phyloP scores from a whole-genome alignment of 2,797 vertebrate genomes.

The Phoeniculus purpureus region DNA sequence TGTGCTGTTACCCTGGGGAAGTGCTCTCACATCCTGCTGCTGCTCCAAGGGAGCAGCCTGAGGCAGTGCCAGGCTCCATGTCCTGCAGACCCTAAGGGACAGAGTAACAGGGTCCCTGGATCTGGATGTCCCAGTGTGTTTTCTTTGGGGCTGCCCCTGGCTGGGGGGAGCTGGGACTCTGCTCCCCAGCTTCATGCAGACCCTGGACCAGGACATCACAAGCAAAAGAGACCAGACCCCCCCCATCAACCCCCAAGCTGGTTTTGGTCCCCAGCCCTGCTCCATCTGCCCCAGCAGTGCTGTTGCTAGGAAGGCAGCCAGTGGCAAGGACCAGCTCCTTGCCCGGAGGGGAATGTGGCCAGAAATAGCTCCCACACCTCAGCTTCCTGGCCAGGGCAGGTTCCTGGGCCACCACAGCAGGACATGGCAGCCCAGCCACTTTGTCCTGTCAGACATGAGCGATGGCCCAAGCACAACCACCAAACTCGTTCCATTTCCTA shows the following conservation, averaged over 20 bases:
- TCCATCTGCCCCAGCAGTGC: neutral
- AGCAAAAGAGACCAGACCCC: neutral
- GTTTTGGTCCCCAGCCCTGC: fast-evolving
- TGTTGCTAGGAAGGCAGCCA: neutral
- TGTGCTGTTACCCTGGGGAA: too few species aligned
- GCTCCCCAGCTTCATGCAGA: neutral
- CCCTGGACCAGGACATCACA: neutral
- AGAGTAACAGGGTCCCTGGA: neutral
- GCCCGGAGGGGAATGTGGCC: neutral
- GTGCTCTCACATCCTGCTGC: too few species aligned
- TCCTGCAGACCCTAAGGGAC: neutral
- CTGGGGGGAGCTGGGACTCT: neutral
- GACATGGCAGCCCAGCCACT: neutral
- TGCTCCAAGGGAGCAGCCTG: too few species aligned
- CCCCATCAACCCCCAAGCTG: neutral
- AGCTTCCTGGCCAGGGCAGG: neutral
- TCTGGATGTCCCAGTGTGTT: neutral
- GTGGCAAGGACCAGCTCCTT: neutral
- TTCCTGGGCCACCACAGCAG: neutral
- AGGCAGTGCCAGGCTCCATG: too few species aligned
- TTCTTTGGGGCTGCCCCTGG: neutral
- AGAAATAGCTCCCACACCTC: neutral
- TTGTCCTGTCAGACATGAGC: conserved; percentile 8
- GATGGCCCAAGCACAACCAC: conserved; percentile 20
- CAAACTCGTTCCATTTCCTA: conserved; percentile 53